A percentile compares a stretch with the other conserved stretches of the same genome.
Conservation (phyloP, 2,113 vertebrate species). For the Pungitius pungitius region DNA sequence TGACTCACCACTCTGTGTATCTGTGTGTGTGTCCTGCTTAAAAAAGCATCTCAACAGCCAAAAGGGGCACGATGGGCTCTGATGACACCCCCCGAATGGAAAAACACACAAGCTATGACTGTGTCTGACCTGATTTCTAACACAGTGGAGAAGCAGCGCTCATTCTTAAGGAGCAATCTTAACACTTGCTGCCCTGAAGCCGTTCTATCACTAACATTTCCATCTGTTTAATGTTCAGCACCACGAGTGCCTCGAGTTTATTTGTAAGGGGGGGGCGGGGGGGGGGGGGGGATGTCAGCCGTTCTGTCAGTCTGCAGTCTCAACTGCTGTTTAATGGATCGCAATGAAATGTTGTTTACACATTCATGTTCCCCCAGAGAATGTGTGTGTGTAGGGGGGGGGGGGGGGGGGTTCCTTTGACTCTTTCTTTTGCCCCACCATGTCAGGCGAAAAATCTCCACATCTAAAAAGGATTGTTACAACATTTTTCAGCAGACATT, state of each 20-base stretch:
- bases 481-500: not conserved
- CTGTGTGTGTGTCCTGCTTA: constrained; percentile 28
- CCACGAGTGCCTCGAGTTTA: not conserved
- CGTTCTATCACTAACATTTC: constrained; percentile 29
- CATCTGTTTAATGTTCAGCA: constrained; percentile 15
- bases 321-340: constrained; percentile 7
- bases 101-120: constrained; percentile 54
- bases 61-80: constrained; percentile 42
- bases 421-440: not conserved
- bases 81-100: constrained; percentile 57
- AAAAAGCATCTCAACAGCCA: constrained; percentile 31
- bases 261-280: not conserved
- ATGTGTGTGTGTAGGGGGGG: not conserved
- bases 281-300: not conserved
- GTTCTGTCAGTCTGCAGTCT: not conserved
- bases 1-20: constrained; percentile 54
- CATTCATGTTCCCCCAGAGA: not conserved
- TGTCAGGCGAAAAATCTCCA: not conserved
- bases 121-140: constrained; percentile 19
- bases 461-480: not conserved
- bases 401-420: not conserved
- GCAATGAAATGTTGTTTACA: not conserved
- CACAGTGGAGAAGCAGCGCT: constrained; percentile 28
- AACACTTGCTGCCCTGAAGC: constrained; percentile 15
- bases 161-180: constrained; percentile 18